Percentiles rank a stretch among this genome's conserved stretches.
phyloP scores from a whole-genome alignment of 2,113 vertebrate genomes.

The Pituophis catenifer region DNA sequence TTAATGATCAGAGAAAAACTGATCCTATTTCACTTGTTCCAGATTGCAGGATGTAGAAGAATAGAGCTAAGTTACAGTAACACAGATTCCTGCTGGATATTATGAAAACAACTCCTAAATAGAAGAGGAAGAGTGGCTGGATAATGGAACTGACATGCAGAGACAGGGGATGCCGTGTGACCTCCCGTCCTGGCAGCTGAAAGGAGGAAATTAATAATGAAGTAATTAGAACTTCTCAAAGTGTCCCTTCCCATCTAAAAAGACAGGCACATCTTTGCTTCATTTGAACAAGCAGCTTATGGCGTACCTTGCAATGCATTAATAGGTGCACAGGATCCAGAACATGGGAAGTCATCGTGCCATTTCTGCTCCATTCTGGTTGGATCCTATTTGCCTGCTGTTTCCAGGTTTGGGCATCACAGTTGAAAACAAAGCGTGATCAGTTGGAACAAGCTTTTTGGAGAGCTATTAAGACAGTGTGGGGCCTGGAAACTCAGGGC shows the following conservation, averaged over 20 bases:
- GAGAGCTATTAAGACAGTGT: neutral
- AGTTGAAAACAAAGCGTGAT: neutral
- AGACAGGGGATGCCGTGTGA: neutral
- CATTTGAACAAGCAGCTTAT: neutral
- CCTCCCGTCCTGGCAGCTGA: neutral
- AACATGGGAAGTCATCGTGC: neutral
- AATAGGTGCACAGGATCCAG: neutral
- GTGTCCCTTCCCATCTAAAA: neutral
- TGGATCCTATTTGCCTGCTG: neutral
- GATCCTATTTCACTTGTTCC: neutral
- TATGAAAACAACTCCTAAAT: neutral
- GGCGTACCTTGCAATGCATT: neutral
- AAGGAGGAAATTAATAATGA: neutral
- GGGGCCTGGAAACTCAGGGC: too few relatives aligned
- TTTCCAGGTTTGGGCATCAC: neutral
- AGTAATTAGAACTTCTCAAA: neutral
- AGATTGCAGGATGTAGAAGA: neutral
- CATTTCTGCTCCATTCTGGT: neutral
- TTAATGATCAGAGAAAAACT: neutral
- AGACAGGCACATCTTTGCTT: neutral
- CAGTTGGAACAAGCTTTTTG: neutral
- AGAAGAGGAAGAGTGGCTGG: neutral
- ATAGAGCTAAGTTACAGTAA: neutral
- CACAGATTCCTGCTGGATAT: neutral
- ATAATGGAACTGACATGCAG: neutral